phyloP scores from a whole-genome alignment of 2,113 vertebrate genomes.

The Columbina picui region DNA sequence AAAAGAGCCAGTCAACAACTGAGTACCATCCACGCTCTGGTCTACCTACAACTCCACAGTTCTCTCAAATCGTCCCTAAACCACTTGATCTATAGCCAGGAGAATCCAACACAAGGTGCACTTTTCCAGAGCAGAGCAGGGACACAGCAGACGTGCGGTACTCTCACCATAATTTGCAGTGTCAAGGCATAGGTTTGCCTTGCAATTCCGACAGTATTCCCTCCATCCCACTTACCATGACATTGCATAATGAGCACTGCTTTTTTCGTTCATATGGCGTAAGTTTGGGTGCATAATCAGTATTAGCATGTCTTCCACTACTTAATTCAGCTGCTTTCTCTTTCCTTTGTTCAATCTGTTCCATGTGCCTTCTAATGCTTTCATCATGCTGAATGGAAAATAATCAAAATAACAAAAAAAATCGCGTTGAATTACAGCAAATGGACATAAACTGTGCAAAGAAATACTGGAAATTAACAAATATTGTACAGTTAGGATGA shows the following conservation, averaged over 20 bases:
- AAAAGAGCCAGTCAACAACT: not conserved
- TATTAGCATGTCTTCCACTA: slow-evolving; percentile 94
- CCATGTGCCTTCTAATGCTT: slow-evolving; percentile 97
- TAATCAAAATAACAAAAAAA: not conserved
- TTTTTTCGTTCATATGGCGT: slow-evolving; percentile 97
- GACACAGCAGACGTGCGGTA: not conserved
- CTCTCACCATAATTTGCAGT: not conserved
- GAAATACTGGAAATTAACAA: not conserved
- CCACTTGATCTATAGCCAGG: not conserved
- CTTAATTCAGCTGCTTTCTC: slow-evolving; percentile 97
- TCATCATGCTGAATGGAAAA: slow-evolving; percentile 88
- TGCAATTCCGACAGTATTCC: not conserved
- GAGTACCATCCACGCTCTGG: not conserved
- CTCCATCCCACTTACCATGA: slow-evolving; percentile 79
- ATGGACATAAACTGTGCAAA: not conserved
- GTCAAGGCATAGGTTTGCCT: not conserved
- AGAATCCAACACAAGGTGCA: not conserved
- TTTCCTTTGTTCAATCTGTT: slow-evolving; percentile 98
- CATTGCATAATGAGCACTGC: slow-evolving; percentile 91
- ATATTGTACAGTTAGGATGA: not conserved
- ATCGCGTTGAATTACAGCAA: not conserved
- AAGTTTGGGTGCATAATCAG: slow-evolving; percentile 96
- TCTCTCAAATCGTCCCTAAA: not conserved
- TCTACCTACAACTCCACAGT: not conserved
- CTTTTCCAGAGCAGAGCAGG: not conserved